phyloP scores from a whole-genome alignment of 2,888 invertebrate species.

The Hetaerina titia region DNA sequence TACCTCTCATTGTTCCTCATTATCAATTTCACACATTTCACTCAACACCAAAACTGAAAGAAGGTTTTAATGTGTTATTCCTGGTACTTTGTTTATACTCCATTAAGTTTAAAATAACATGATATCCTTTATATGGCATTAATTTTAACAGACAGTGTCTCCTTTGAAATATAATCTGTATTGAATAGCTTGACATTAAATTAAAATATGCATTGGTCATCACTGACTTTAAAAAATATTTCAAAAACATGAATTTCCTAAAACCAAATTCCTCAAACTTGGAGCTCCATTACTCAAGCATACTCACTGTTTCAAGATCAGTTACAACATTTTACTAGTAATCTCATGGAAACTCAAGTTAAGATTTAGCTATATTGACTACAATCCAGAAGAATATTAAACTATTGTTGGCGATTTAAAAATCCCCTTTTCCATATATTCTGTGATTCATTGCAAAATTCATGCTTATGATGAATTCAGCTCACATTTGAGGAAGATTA shows the following conservation, averaged over 20 bases:
- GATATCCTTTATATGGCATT: not conserved
- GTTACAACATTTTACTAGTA: not conserved
- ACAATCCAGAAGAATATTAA: not conserved
- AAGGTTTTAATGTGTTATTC: not conserved
- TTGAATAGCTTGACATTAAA: too few species aligned
- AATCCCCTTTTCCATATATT: not conserved
- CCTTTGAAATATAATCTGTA: too few species aligned
- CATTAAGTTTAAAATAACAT: not conserved
- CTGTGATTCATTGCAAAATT: not conserved
- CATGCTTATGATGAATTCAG: not conserved
- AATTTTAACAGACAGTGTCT: not conserved
- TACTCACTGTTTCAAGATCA: too few species aligned
- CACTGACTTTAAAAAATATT: too few species aligned
- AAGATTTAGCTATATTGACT: not conserved
- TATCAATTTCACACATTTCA: not conserved
- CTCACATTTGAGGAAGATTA: not conserved
- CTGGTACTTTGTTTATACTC: not conserved
- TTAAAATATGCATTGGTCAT: too few species aligned
- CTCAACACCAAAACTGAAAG: not conserved
- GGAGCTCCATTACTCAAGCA: too few species aligned
- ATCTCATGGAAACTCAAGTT: not conserved
- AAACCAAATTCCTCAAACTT: too few species aligned
- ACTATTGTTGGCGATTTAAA: not conserved
- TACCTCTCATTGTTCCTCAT: not conserved
- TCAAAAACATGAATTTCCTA: too few species aligned